Conservation (phyloP, 2,113 vertebrate genomes). For the Channa maculata region DNA sequence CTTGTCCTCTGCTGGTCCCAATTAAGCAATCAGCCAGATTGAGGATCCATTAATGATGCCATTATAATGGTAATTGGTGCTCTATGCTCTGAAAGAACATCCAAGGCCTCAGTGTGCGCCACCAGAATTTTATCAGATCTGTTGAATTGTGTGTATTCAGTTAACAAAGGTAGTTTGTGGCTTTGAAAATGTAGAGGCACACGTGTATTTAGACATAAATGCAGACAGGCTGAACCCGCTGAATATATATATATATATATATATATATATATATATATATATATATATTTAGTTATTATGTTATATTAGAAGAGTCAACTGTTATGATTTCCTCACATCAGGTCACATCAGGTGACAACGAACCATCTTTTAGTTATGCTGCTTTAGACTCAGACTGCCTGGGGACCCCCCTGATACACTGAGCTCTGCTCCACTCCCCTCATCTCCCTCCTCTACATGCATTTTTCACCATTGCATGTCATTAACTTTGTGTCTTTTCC, state of each 20-base stretch:
- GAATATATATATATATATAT: not conserved
- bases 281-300: too few relatives aligned
- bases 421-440: too few relatives aligned
- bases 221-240: not conserved
- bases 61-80: constrained; percentile 89
- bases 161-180: constrained; percentile 25
- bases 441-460: too few relatives aligned
- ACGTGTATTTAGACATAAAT: constrained; percentile 3
- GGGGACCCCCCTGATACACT: too few relatives aligned
- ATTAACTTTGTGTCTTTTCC: too few relatives aligned
- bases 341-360: too few relatives aligned
- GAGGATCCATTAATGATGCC: constrained; percentile 89
- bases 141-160: not conserved
- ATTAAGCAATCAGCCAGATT: constrained; percentile 93
- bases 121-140: constrained; percentile 33
- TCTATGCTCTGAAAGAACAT: constrained; percentile 63
- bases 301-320: too few relatives aligned
- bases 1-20: constrained; percentile 83
- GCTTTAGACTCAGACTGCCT: too few relatives aligned
- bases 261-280: too few relatives aligned
- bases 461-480: too few relatives aligned
- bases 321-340: too few relatives aligned
- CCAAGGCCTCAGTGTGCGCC: constrained; percentile 22
- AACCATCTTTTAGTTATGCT: too few relatives aligned
- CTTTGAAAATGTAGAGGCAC: constrained; percentile 4